Evolutionary conservation across 2,113 vertebrate species (phyloP).

Genomic region (Theristicus caerulescens): DNA sequence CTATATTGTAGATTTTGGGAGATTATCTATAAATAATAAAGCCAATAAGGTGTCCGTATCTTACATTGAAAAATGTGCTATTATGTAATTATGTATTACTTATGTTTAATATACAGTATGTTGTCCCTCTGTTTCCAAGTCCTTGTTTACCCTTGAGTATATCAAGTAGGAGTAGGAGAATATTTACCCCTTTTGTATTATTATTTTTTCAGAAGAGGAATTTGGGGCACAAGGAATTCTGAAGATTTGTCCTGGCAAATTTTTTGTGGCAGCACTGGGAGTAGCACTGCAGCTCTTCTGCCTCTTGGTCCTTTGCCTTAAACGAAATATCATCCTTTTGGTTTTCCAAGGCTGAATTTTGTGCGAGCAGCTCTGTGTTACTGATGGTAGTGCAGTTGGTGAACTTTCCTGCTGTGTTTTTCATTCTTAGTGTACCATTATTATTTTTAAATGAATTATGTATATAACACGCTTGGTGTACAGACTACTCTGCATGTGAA

Average conservation of each 20-base stretch:
- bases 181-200: not conserved
- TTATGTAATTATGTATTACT: not conserved
- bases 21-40: not conserved
- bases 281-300: not conserved
- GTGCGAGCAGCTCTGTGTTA: not conserved
- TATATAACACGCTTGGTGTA: not conserved
- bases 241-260: not conserved
- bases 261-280: not conserved
- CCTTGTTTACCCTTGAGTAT: not conserved
- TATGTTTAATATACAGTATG: not conserved
- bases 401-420: slow-evolving; percentile 47
- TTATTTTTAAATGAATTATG: slow-evolving; percentile 58
- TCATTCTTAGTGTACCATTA: slow-evolving; percentile 31
- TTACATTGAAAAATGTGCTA: not conserved
- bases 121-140: not conserved
- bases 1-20: not conserved
- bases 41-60: not conserved
- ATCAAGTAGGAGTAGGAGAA: not conserved
- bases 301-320: not conserved
- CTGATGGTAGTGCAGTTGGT: not conserved
- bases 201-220: not conserved
- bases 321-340: not conserved
- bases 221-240: not conserved
- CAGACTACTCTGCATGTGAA: slow-evolving; percentile 20
- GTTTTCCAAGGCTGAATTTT: not conserved